Evolutionary conservation across 2,888 invertebrate genomes (phyloP).

Genomic region (Clepsis dumicolana): DNA sequence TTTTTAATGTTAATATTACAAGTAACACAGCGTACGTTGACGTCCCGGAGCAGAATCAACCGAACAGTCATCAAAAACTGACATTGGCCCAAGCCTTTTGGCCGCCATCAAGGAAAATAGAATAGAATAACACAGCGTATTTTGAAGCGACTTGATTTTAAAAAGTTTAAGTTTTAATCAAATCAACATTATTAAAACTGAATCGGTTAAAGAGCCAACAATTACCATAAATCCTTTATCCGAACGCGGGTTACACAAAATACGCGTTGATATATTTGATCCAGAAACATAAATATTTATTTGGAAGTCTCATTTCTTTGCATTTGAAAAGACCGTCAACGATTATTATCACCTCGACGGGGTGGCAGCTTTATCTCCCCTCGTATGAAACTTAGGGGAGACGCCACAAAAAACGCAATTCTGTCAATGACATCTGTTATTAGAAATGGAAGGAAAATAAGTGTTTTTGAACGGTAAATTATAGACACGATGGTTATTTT

Average conservation of each 20-base stretch:
- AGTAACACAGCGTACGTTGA: too few relatives aligned
- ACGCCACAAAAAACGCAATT: slow-evolving; percentile 40
- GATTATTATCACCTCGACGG: slow-evolving; percentile 41
- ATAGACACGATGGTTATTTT: slow-evolving; percentile 9
- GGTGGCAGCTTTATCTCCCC: slow-evolving; percentile 39
- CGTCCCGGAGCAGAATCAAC: too few relatives aligned
- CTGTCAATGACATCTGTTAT: slow-evolving; percentile 42
- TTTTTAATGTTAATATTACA: background rate
- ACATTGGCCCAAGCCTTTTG: too few relatives aligned
- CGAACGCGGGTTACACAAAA: background rate
- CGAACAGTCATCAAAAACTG: too few relatives aligned
- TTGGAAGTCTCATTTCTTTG: slow-evolving; percentile 34
- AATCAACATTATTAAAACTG: background rate
- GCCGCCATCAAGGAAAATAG: too few relatives aligned
- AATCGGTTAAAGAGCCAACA: background rate
- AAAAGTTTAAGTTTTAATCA: background rate
- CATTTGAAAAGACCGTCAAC: slow-evolving; percentile 38
- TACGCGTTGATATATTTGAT: slow-evolving; percentile 20
- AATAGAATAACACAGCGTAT: too few relatives aligned
- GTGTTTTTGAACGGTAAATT: slow-evolving; percentile 30
- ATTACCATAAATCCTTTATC: background rate
- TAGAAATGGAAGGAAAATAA: slow-evolving; percentile 29
- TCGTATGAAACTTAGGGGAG: slow-evolving; percentile 38
- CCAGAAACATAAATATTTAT: slow-evolving; percentile 30
- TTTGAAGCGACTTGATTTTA: background rate